Percentiles rank a stretch among this genome's conserved stretches.
Evolutionary conservation across 2,113 vertebrate genomes (phyloP).

Genomic region (Nyctibius bracteatus): DNA sequence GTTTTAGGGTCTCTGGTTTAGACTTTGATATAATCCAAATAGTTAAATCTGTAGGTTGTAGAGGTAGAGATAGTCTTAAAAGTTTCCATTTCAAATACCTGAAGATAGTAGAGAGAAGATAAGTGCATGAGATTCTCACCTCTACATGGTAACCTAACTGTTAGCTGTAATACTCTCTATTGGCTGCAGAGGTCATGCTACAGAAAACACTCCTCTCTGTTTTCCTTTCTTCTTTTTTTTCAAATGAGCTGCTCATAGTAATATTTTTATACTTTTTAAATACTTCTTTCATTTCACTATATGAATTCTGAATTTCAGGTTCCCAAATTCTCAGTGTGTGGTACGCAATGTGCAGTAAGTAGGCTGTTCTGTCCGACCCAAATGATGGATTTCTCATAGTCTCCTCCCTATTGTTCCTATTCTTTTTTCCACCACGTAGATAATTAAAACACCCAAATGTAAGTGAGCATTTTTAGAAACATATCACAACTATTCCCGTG

Average conservation of each 20-base stretch:
- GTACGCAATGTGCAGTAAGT: background rate
- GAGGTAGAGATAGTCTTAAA: background rate
- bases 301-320: background rate
- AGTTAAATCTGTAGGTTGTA: background rate
- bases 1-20: background rate
- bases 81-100: background rate
- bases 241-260: background rate
- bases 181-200: background rate
- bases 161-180: background rate
- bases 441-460: conserved; percentile 36
- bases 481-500: background rate
- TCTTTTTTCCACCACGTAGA: background rate
- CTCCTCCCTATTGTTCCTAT: background rate
- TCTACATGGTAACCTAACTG: accelerated
- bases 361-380: background rate
- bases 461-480: conserved; percentile 45
- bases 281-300: background rate
- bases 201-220: background rate
- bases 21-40: background rate
- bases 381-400: background rate
- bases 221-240: background rate
- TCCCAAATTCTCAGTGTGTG: background rate
- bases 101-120: background rate
- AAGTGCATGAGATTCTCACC: background rate
- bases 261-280: background rate